Evolutionary conservation across 2,797 vertebrate species (phyloP).

Genomic region (Acridotheres tristis): DNA sequence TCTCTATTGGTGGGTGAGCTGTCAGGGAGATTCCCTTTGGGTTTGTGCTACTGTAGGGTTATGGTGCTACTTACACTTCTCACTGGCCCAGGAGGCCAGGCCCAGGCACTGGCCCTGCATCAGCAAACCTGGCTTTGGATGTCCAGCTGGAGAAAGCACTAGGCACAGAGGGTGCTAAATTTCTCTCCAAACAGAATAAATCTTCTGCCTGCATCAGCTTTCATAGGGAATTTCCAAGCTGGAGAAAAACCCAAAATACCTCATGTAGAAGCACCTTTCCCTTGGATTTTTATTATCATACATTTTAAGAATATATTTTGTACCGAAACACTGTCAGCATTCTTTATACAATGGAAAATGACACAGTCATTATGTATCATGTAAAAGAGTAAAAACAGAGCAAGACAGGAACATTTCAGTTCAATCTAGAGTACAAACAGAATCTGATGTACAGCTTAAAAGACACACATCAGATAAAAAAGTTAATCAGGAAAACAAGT

Average conservation of each 20-base stretch:
- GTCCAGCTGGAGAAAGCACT: neutral
- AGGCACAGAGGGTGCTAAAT: neutral
- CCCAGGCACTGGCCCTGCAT: neutral
- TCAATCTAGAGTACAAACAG: slow-evolving; percentile 68
- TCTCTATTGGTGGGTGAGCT: neutral
- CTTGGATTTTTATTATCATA: slow-evolving; percentile 69
- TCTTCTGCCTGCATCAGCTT: neutral
- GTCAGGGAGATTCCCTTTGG: neutral
- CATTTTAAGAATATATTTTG: slow-evolving; percentile 74
- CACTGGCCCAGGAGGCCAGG: neutral
- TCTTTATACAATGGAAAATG: slow-evolving; percentile 75
- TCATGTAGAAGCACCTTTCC: slow-evolving; percentile 63
- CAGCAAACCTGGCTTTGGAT: neutral
- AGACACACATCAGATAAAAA: slow-evolving; percentile 52
- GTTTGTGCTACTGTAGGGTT: neutral
- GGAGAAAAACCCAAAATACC: slow-evolving; percentile 65
- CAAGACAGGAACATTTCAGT: slow-evolving; percentile 67
- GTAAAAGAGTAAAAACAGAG: slow-evolving; percentile 75
- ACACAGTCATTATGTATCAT: slow-evolving; percentile 68
- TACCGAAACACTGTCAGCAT: slow-evolving; percentile 79
- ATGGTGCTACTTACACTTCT: neutral
- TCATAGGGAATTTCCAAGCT: slow-evolving; percentile 1
- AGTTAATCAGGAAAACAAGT: slow-evolving; percentile 10
- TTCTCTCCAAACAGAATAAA: neutral
- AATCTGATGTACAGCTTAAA: slow-evolving; percentile 73